These are phyloP conservation scores for Camponotus floridanus DNA, from an alignment of 1,140 invertebrate species.

Conservation along the genomic window DNA sequence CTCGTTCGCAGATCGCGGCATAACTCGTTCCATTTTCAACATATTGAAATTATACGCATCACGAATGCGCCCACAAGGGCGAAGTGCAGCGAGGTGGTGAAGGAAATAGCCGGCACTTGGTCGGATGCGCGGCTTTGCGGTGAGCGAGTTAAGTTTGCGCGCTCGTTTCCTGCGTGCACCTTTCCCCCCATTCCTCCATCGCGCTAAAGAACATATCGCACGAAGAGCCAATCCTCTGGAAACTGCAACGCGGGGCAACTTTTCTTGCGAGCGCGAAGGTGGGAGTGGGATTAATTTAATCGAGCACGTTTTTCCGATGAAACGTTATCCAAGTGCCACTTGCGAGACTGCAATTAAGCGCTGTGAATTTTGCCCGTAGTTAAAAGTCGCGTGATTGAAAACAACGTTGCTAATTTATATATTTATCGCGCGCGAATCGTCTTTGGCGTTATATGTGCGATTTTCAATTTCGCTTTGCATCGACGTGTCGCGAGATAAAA, in stretches of 20 bases:
- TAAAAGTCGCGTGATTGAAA: background rate
- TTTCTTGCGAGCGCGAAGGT: conserved; percentile 36
- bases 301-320: conserved; percentile 44
- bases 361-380: conserved; percentile 16
- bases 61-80: conserved; percentile 43
- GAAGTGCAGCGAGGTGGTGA: conserved; percentile 62
- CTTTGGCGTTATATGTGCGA: background rate
- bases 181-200: background rate
- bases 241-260: conserved; percentile 59
- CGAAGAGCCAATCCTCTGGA: conserved; percentile 40
- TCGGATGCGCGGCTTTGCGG: conserved; percentile 43
- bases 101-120: conserved; percentile 69
- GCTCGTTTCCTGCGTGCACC: conserved; percentile 58
- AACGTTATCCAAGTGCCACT: conserved; percentile 34
- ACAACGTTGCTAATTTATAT: background rate
- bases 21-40: conserved; percentile 16
- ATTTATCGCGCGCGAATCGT: background rate
- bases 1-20: background rate
- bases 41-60: conserved; percentile 64
- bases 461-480: conserved; percentile 3
- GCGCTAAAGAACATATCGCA: conserved; percentile 38
- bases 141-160: conserved; percentile 60
- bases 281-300: conserved; percentile 49
- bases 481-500: background rate
- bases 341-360: conserved; percentile 29